A percentile compares a stretch with the other conserved stretches of the same genome.
phyloP scores from a whole-genome alignment of 2,888 invertebrate genomes.

The Tortricodes alternella region DNA sequence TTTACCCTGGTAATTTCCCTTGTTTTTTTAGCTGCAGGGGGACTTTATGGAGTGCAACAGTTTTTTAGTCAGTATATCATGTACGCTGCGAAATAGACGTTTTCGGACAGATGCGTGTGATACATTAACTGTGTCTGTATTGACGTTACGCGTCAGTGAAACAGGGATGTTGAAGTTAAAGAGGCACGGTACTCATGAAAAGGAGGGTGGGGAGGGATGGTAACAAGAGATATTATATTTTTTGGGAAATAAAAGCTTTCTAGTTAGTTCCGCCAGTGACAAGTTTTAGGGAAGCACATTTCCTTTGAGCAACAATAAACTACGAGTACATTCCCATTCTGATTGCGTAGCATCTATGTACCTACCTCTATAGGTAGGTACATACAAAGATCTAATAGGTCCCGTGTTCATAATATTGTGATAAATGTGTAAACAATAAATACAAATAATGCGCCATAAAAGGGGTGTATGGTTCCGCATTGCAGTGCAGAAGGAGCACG shows the following conservation, averaged over 20 bases:
- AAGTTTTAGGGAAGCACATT: too few species aligned
- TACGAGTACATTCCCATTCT: too few species aligned
- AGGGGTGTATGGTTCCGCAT: conserved; percentile 27
- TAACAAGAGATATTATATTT: too few species aligned
- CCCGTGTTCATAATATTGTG: conserved; percentile 2
- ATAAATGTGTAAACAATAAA: conserved; percentile 18
- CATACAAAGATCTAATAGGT: neutral
- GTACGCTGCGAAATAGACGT: conserved; percentile 22
- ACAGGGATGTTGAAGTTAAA: neutral
- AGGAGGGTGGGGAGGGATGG: too few species aligned
- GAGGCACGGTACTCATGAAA: neutral
- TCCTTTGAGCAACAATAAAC: too few species aligned
- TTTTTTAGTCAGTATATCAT: conserved; percentile 22
- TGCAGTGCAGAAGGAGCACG: conserved; percentile 24
- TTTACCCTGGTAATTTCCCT: conserved; percentile 36
- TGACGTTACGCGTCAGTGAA: conserved; percentile 8
- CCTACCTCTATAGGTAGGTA: too few species aligned
- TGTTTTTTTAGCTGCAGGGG: conserved; percentile 26
- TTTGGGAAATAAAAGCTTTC: too few species aligned
- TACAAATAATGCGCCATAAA: conserved; percentile 21
- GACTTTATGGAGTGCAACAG: conserved; percentile 24
- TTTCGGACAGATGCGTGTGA: conserved; percentile 16
- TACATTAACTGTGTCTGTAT: conserved; percentile 19
- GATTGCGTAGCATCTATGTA: too few species aligned
- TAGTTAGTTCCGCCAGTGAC: too few species aligned